Percentiles rank a stretch among this genome's conserved stretches.
Conservation (phyloP, 2,113 vertebrate genomes). For the Anseranas semipalmata region DNA sequence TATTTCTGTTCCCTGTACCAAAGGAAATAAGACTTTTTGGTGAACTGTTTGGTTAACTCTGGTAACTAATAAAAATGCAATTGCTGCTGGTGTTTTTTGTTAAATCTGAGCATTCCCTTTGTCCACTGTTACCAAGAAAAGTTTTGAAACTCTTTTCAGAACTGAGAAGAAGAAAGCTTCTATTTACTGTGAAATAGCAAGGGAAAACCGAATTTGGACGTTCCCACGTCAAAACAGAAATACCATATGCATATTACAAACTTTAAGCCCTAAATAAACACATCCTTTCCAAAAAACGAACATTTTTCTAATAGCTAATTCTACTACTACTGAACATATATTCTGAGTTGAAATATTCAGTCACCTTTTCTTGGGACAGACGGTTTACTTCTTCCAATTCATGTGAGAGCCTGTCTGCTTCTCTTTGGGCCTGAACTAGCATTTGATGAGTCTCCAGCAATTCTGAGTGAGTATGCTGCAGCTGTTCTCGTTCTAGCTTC, state of each 20-base stretch:
- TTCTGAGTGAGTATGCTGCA: constrained; percentile 72
- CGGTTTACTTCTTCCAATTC: constrained; percentile 78
- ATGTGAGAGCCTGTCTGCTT: constrained; percentile 70
- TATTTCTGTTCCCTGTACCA: background rate
- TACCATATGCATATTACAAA: background rate
- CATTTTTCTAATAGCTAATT: background rate
- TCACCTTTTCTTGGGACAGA: constrained; percentile 81
- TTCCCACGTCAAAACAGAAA: background rate
- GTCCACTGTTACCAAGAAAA: background rate
- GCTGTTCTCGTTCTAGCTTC: constrained; percentile 72
- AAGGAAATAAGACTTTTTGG: background rate
- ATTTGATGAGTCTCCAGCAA: constrained; percentile 72
- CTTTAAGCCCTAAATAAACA: background rate
- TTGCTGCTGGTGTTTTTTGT: too few species aligned
- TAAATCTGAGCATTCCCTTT: background rate
- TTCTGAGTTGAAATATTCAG: background rate
- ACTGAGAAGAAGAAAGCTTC: background rate
- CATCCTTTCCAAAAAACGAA: background rate
- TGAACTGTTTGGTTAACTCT: background rate
- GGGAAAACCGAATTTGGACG: background rate
- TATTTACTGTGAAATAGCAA: background rate
- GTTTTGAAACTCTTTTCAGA: background rate
- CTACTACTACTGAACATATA: background rate
- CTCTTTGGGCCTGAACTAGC: constrained; percentile 67
- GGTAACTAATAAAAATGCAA: too few species aligned